These are phyloP conservation scores for Oxycera nigricornis DNA, from an alignment of 2,888 invertebrate genomes.

Conservation along the genomic window DNA sequence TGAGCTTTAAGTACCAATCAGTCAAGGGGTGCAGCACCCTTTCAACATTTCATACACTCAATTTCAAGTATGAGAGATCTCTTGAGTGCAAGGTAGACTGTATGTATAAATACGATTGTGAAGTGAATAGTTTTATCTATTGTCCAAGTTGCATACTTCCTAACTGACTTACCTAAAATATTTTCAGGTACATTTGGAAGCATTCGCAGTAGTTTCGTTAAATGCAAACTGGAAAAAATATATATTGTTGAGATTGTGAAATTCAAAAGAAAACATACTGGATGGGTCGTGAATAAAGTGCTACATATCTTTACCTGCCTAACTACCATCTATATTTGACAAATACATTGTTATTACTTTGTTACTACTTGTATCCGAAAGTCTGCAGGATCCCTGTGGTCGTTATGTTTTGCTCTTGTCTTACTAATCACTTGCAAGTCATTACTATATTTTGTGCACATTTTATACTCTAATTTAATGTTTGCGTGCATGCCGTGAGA, in stretches of 20 bases:
- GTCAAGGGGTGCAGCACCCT: constrained; percentile 24
- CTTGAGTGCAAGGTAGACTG: too few relatives aligned
- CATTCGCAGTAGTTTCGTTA: too few relatives aligned
- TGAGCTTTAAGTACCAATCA: neutral
- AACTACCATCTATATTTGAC: neutral
- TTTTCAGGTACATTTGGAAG: neutral
- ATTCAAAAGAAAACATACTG: neutral
- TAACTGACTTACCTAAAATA: neutral
- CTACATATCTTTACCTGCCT: neutral
- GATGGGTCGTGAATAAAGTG: neutral
- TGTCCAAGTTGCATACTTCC: too few relatives aligned
- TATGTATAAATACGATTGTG: too few relatives aligned
- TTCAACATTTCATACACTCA: too few relatives aligned
- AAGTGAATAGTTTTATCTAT: too few relatives aligned
- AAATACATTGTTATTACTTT: neutral
- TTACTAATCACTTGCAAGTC: neutral
- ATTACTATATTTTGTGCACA: neutral
- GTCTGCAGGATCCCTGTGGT: neutral
- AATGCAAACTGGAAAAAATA: too few relatives aligned
- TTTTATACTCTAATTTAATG: neutral
- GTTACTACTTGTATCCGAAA: neutral
- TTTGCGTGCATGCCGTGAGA: neutral
- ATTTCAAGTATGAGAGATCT: too few relatives aligned
- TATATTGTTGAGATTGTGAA: neutral
- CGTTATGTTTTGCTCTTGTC: too few relatives aligned